Base-by-base conservation (phyloP, 1,140 invertebrate genomes). In the Brachionus plicatilis region DNA sequence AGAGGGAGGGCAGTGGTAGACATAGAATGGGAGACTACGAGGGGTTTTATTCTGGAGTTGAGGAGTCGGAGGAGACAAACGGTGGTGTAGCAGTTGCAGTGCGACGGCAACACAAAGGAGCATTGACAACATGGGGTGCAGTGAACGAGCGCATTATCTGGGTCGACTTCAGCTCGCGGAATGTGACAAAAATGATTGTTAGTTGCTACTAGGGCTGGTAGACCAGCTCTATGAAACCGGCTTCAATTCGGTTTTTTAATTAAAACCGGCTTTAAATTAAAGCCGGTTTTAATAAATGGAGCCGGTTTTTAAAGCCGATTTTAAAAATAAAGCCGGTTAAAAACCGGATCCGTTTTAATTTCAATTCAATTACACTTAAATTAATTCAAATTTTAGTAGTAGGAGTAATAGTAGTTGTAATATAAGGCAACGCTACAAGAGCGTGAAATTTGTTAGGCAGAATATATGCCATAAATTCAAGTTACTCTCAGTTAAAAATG, bases 81-180 rank as follows among this genome's bases (percentile, higher is more conserved):
- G 27, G 76, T 79, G 53, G 76, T 11, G 76, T 79, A 5, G 75
- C 33, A 47, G 33, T 79, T 37, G 45, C 45, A 33, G 27, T 79
- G 43, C 27, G 76, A 41, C 7, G 41, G 53, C 24, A 14, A 1
- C 24, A 27, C 24, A 45, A 3, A 45, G 37, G 11, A 43, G 75
- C 75, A 3, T 12, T 78, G 24, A 78, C 45, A 33, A 14, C 14
- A 45, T 79, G 56, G 76, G 17, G 6, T 2, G 33, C 50, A 41
- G 45, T 79, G 29, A 50, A 50, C 6, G 76, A 79, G 33, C 76
- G 76, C 33, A 79, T 79, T 47, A 79, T 79, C 56, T 43, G 33
- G 45, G 7, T 47, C 76, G n/a, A 47, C n/a, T 79, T 79, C 8
- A 66, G 24, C 33, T 79, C 37, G 29, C 33, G 17, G 33, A 37